These are phyloP conservation scores for Phoxinus dragarum DNA, from an alignment of 2,797 vertebrate genomes.

Conservation along the genomic window DNA sequence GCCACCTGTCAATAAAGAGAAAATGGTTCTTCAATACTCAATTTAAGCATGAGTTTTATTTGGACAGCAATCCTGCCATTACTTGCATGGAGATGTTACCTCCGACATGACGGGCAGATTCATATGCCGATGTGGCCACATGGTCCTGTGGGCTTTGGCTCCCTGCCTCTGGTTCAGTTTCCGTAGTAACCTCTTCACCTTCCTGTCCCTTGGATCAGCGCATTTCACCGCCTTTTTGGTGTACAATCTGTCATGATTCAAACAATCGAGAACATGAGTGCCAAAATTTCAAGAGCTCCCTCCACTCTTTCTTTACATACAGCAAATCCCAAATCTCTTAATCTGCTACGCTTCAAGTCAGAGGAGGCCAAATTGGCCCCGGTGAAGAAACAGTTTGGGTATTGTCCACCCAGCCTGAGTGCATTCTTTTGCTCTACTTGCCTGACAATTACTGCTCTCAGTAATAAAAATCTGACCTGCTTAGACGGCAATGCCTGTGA, in stretches of 20 bases:
- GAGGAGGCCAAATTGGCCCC: slow-evolving; percentile 25
- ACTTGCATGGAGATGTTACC: slow-evolving; percentile 60
- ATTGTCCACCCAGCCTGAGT: slow-evolving; percentile 46
- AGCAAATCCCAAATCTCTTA: slow-evolving; percentile 29
- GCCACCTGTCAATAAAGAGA: slow-evolving; percentile 21
- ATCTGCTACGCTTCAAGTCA: slow-evolving; percentile 46
- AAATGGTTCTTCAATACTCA: neutral
- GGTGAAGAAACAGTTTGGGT: slow-evolving; percentile 41
- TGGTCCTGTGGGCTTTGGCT: slow-evolving; percentile 72
- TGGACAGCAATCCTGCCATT: neutral
- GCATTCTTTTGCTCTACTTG: slow-evolving; percentile 66
- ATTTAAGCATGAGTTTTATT: neutral
- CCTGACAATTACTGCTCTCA: slow-evolving; percentile 71
- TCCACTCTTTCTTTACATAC: slow-evolving; percentile 30
- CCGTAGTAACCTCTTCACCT: slow-evolving; percentile 82
- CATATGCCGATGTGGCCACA: slow-evolving; percentile 75
- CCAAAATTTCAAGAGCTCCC: slow-evolving; percentile 29
- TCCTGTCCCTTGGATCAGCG: slow-evolving; percentile 80
- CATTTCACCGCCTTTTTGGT: slow-evolving; percentile 85
- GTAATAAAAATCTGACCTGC: slow-evolving; percentile 78
- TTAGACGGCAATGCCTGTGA: slow-evolving; percentile 72
- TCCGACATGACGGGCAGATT: slow-evolving; percentile 83
- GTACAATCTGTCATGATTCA: slow-evolving; percentile 75
- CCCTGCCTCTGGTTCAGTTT: slow-evolving; percentile 77
- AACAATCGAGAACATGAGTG: slow-evolving; percentile 45